Base-by-base conservation (phyloP, 2,113 vertebrate species). In the Dasyornis broadbenti region DNA sequence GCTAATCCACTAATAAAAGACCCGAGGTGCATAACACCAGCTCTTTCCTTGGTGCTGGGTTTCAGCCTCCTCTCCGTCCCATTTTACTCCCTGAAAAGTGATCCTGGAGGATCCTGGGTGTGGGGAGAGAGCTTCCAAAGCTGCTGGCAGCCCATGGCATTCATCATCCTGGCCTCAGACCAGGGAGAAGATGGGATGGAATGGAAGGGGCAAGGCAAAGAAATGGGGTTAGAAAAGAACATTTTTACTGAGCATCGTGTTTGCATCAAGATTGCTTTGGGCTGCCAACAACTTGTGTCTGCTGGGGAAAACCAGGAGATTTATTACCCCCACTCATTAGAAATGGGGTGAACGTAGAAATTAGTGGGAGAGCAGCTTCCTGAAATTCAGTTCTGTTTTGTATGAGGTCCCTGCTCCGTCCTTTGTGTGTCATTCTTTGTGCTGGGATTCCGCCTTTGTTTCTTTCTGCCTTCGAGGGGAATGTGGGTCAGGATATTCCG, bases 241-340 rank as follows among this genome's bases (percentile, higher is more conserved):
- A 0, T 86, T 89, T 56, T 10, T 33, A 3, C 45, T 11, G 6
- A 31, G 57, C 54, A 3, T n/a, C 2, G 0, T 7, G 27, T 30
- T 63, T 31, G 52, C 59, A 1, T 11, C 19, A 2, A 4, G 37
- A 5, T 65, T 2, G 0, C 0, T 1, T 18, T 40, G 77, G 78
- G 54, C 26, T 12, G 31, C 42, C 13, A 57, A 20, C 17, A 70
- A 31, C 72, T 78, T 1, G 40, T 49, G 73, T 19, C 44, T 39
- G 5, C 2, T 33, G 13, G 15, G 91, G 56, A 11, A 40, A 86
- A 75, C 4, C 2, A 15, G 0, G 1, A 33, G 7, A 11, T 73
- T 39, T 22, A 24, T 86, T 44, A 30, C 18, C 61, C 47, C 3
- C 53, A 6, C 33, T 22, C 40, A 0, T 19, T 20, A 17, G 47